phyloP scores from a whole-genome alignment of 2,888 invertebrate species.

The Orgyia antiqua region DNA sequence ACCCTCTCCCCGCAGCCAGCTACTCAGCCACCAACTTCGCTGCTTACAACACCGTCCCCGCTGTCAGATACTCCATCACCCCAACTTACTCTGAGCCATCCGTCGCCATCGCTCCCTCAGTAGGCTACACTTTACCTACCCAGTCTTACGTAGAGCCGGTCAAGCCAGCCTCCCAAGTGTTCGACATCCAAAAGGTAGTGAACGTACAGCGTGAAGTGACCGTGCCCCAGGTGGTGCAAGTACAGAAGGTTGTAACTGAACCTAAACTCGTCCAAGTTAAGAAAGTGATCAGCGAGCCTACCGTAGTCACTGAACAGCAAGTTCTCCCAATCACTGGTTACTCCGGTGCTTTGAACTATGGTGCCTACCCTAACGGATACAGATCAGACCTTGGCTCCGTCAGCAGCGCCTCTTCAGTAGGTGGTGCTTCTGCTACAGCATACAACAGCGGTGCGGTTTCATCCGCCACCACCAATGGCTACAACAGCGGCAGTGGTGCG shows the following conservation, averaged over 20 bases:
- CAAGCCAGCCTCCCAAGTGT: conserved; percentile 4
- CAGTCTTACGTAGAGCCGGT: not conserved
- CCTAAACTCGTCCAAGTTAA: conserved; percentile 20
- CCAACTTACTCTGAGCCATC: conserved; percentile 1
- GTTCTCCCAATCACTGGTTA: not conserved
- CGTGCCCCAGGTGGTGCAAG: conserved; percentile 23
- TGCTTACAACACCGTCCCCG: not conserved
- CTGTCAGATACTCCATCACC: not conserved
- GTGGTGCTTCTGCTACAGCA: not conserved
- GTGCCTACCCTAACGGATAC: not conserved
- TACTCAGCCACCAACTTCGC: not conserved
- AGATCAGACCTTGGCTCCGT: not conserved
- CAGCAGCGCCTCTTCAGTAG: not conserved
- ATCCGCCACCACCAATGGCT: not conserved
- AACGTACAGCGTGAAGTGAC: conserved; percentile 24
- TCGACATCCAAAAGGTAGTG: conserved; percentile 19
- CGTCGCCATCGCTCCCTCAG: conserved; percentile 1
- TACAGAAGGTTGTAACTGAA: conserved; percentile 20
- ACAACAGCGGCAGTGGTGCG: not conserved
- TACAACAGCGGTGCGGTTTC: not conserved
- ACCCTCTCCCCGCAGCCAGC: not conserved
- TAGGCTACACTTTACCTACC: conserved; percentile 4
- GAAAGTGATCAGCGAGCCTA: conserved; percentile 2
- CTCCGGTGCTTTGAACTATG: not conserved
- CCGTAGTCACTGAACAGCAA: not conserved